These are phyloP conservation scores for Ceratina calcarata DNA, from an alignment of 1,140 invertebrate species.

Conservation along the genomic window DNA sequence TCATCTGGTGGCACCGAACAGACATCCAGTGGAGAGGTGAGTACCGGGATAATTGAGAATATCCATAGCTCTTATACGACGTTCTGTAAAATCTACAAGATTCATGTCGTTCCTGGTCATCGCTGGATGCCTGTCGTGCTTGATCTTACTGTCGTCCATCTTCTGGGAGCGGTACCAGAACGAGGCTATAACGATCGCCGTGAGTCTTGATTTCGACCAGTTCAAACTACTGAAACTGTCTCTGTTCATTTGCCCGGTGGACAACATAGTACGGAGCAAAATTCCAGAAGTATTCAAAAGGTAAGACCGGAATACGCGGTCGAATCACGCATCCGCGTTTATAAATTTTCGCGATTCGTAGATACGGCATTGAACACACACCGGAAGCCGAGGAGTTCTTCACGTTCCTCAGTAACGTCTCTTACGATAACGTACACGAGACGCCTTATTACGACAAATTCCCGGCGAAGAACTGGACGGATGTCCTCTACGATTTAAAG, in stretches of 20 bases:
- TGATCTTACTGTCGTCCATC: conserved; percentile 45
- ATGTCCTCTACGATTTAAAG: conserved; percentile 56
- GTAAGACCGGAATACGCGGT: conserved; percentile 23
- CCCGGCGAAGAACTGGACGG: conserved; percentile 49
- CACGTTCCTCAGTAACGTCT: conserved; percentile 43
- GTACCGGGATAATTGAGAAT: background rate
- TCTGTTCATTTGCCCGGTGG: conserved; percentile 46
- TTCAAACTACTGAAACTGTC: conserved; percentile 48
- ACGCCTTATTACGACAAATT: conserved; percentile 41
- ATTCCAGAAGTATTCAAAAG: conserved; percentile 54
- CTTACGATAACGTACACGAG: conserved; percentile 41
- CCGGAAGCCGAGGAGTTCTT: conserved; percentile 58
- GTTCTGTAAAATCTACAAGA: conserved; percentile 22
- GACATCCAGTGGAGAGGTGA: conserved; percentile 62
- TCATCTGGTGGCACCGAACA: conserved; percentile 59
- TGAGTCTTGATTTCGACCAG: conserved; percentile 43
- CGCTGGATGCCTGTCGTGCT: conserved; percentile 28
- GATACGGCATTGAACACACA: conserved; percentile 57
- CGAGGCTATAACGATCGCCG: conserved; percentile 34
- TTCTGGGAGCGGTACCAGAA: conserved; percentile 63
- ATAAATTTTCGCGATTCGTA: conserved; percentile 6
- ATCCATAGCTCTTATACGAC: background rate
- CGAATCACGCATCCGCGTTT: too few relatives aligned
- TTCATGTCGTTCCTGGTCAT: conserved; percentile 45
- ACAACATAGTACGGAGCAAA: conserved; percentile 31